Evolutionary conservation across 2,888 invertebrate genomes (phyloP), one percentile per base, ranked within the genome.

Genomic region (Drepanosiphum platanoidis): DNA sequence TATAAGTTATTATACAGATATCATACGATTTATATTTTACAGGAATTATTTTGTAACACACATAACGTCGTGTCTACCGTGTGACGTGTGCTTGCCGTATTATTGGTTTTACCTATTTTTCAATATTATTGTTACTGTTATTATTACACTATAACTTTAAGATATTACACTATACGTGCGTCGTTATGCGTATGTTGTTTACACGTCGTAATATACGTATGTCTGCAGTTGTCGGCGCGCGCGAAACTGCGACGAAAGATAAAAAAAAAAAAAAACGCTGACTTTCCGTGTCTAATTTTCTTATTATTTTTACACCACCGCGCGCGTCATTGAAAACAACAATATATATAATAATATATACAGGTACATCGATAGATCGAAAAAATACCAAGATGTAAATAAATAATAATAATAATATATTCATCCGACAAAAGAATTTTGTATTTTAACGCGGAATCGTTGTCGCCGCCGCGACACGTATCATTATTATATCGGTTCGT

Each of bases 281-380:
- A 82, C 61, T 82, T 83, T 74, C 83, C 83, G 83, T 74, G 74
- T 83, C 72, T 74, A 83, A 83, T 83, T 83, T 83, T 83, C 64
- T 66, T 83, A 83, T 83, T 74, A 83, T 83, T 66, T 83, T 83
- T 83, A 74, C 36, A 74, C 83, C 74, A 39, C 72, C 82, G 72
- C 64, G 72, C 64, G n/a, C 39, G 82, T 82, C 82, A 64, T 58
- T 46, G 66, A 34, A 46, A 83, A 66, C 74, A 66, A 83, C 64
- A 83, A 64, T 83, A 46, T 66, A 52, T 34, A n/a, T 61, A n/a
- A 46, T 46, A 46, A 15, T 68, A 34, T 68, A 30, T 34, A 34
- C 32, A 68, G 4, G 7, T 61, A 61, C 7, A 27, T 64, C 64
- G 46, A n/a, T n/a, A 46, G 32, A 39, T 36, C 46, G 27, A 22